Percentiles rank a stretch among this genome's conserved stretches.
Conservation (phyloP, 1,140 invertebrate genomes). For the Dufourea novaeangliae region DNA sequence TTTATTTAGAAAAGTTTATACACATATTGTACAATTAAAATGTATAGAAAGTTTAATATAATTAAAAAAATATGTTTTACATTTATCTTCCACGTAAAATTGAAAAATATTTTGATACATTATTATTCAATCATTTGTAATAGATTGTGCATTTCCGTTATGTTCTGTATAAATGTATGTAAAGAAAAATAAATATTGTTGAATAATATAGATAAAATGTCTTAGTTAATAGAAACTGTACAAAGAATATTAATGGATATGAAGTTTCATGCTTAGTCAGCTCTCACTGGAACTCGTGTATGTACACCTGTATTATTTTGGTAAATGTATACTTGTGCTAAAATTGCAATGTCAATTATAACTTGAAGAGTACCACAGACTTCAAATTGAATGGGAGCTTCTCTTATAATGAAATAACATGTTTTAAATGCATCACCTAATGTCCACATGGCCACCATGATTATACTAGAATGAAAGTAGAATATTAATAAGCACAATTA, state of each 20-base stretch:
- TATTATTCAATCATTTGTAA: constrained; percentile 7
- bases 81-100: constrained; percentile 1
- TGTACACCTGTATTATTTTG: constrained; percentile 60
- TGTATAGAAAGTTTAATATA: constrained; percentile 11
- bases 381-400: constrained; percentile 97
- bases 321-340: constrained; percentile 88
- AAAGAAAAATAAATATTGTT: constrained; percentile 15
- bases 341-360: constrained; percentile 90
- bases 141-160: constrained; percentile 1
- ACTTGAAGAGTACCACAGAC: constrained; percentile 97
- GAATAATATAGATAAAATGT: constrained; percentile 8
- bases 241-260: not conserved
- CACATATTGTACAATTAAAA: constrained; percentile 5
- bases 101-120: not conserved
- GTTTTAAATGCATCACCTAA: constrained; percentile 98
- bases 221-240: not conserved
- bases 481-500: constrained; percentile 3
- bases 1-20: constrained; percentile 33
- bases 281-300: constrained; percentile 56
- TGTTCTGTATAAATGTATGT: not conserved
- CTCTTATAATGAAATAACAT: constrained; percentile 94
- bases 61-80: constrained; percentile 16
- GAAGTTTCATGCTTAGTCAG: constrained; percentile 51
- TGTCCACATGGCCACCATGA: constrained; percentile 99
- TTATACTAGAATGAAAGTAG: constrained; percentile 84